phyloP scores from a whole-genome alignment of 2,888 invertebrate species.

The Panzeria rudis region DNA sequence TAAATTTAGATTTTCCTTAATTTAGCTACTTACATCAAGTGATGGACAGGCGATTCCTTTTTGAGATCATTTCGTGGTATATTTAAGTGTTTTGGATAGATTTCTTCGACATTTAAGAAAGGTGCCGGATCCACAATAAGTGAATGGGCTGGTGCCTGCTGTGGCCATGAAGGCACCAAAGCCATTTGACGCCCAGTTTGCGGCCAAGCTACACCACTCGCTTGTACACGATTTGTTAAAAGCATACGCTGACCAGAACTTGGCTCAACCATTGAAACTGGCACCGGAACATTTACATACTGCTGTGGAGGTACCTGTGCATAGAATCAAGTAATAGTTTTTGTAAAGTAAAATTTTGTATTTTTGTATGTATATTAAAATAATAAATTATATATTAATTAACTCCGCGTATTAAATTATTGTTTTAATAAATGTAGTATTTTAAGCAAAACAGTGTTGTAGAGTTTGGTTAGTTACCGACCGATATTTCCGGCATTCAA shows the following conservation, averaged over 20 bases:
- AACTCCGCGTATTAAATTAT: too few relatives aligned
- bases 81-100: slow-evolving; percentile 86
- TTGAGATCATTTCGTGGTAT: slow-evolving; percentile 86
- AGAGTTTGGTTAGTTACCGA: too few relatives aligned
- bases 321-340: background rate
- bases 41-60: slow-evolving; percentile 85
- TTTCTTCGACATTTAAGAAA: slow-evolving; percentile 87
- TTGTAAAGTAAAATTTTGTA: background rate
- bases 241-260: slow-evolving; percentile 91
- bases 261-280: slow-evolving; percentile 96
- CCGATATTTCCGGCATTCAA: too few relatives aligned
- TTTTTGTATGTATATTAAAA: too few relatives aligned
- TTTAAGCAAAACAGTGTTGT: too few relatives aligned
- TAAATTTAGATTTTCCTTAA: background rate
- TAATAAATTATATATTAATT: too few relatives aligned
- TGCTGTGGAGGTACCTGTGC: slow-evolving; percentile 91
- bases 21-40: slow-evolving; percentile 81
- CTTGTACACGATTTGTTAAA: slow-evolving; percentile 85
- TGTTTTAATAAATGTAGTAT: too few relatives aligned
- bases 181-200: slow-evolving; percentile 89
- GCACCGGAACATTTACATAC: slow-evolving; percentile 88
- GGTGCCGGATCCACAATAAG: slow-evolving; percentile 91
- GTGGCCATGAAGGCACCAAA: slow-evolving; percentile 93
- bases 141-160: slow-evolving; percentile 89
- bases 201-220: slow-evolving; percentile 84